phyloP scores from a whole-genome alignment of 1,140 invertebrate genomes.

The Phocides pigmalion region DNA sequence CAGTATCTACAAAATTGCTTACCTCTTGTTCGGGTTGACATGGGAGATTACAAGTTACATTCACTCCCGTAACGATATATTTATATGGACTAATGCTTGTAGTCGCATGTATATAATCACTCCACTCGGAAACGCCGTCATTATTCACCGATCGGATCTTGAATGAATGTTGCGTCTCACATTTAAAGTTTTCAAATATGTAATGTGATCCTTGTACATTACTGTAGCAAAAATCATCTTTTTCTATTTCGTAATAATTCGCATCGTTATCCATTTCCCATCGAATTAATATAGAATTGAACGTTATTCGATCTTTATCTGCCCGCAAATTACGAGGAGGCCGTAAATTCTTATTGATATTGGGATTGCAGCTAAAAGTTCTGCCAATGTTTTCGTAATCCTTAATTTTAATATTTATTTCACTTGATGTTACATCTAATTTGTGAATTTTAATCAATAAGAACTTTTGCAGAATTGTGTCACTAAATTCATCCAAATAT shows the following conservation, averaged over 20 bases:
- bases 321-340: constrained; percentile 44
- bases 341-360: constrained; percentile 35
- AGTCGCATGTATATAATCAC: constrained; percentile 45
- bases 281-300: constrained; percentile 45
- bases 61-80: constrained; percentile 50
- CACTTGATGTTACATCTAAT: constrained; percentile 54
- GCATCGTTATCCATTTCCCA: constrained; percentile 50
- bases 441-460: constrained; percentile 65
- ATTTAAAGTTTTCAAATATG: constrained; percentile 57
- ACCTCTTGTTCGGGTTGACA: constrained; percentile 59
- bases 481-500: constrained; percentile 50
- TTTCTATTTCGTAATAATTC: constrained; percentile 68
- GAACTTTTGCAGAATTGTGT: constrained; percentile 49
- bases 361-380: constrained; percentile 46
- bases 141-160: constrained; percentile 54
- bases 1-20: constrained; percentile 51
- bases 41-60: constrained; percentile 59
- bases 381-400: constrained; percentile 45
- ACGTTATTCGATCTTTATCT: constrained; percentile 37
- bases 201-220: constrained; percentile 48
- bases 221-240: constrained; percentile 56
- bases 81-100: constrained; percentile 51
- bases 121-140: constrained; percentile 60
- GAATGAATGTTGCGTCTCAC: constrained; percentile 52
- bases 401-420: constrained; percentile 63